Evolutionary conservation across 2,888 invertebrate species (phyloP), one percentile per base, ranked within the genome.

Genomic region (Rutpela maculata): DNA sequence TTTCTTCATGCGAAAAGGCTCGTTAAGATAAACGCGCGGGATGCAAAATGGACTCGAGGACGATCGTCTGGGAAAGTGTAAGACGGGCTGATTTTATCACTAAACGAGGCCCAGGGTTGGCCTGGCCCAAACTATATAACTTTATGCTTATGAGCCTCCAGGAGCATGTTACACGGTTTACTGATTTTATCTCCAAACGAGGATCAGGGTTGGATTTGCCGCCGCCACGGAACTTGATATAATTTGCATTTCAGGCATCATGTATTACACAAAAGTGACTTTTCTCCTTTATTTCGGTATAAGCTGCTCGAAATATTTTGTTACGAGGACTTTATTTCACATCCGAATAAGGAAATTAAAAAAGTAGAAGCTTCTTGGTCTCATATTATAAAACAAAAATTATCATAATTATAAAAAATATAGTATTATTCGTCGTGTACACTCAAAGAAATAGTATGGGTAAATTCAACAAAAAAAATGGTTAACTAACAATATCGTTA

Each of bases 1-100:
- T 81, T 82, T 82, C 81, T 80, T 80, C 79, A 62, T 66, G 81
- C 78, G 68, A 75, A 70, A 38, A 71, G 69, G 80, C 78, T 80
- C 81, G 84, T 82, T 82, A 78, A 82, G 84, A 83, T 85, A 85
- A 84, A 83, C 79, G 75, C 72, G 76, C 77, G 82, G 83, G 81
- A 84, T 83, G 81, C 83, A 84, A 84, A 83, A 84, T 83, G 83
- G 82, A 80, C 82, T 79, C 69, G 80, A 77, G 76, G 78, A 82
- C 77, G 80, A 78, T 78, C 75, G 78, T 81, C 78, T 73, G 60
- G 56, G 75, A 74, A 72, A 80, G 75, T 79, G 75, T 76, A 63
- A 83, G 79, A 78, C 79, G 80, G 80, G 63, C 74, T 74, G 84
- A 84, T 82, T 78, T 80, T 82, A 70, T 70, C 70, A 35, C 60